A percentile compares a stretch with the other conserved stretches of the same genome.
phyloP scores from a whole-genome alignment of 2,797 vertebrate species.

The Poecilia velifera region DNA sequence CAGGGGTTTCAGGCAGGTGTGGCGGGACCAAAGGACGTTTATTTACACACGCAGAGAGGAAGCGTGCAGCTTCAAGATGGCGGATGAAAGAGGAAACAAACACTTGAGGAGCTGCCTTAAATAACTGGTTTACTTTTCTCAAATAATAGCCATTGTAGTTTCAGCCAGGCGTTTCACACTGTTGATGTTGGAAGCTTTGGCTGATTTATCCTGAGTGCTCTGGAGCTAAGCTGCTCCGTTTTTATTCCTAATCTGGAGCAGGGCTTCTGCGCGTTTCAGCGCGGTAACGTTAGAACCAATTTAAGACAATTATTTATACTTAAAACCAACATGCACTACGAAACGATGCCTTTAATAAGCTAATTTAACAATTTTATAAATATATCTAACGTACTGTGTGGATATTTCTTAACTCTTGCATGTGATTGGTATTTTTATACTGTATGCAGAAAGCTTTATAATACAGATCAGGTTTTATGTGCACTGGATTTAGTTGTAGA shows the following conservation, averaged over 20 bases:
- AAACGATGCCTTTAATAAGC: not conserved
- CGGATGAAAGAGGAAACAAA: conserved; percentile 60
- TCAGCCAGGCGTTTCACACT: not conserved
- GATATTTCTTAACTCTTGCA: not conserved
- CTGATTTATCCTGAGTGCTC: not conserved
- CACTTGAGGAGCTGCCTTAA: conserved; percentile 50
- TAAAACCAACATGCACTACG: not conserved
- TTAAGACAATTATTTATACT: not conserved
- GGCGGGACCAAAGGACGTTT: conserved; percentile 54
- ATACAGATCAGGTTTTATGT: not conserved
- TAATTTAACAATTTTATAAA: not conserved
- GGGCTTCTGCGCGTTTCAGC: not conserved
- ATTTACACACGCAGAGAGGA: conserved; percentile 60
- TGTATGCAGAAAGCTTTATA: not conserved
- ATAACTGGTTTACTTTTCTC: conserved; percentile 45
- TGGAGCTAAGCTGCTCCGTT: not conserved
- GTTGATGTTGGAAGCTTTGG: conserved; percentile 6
- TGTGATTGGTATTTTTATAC: not conserved
- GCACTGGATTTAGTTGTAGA: too few relatives aligned
- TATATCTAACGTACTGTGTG: not conserved
- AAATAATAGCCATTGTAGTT: conserved; percentile 33
- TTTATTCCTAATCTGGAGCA: not conserved
- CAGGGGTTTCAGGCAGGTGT: conserved; percentile 39
- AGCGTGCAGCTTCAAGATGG: conserved; percentile 66
- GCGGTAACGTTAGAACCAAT: not conserved